Base-by-base conservation (phyloP, 2,888 invertebrate genomes). In the Sinopyrophorus schimmeli region DNA sequence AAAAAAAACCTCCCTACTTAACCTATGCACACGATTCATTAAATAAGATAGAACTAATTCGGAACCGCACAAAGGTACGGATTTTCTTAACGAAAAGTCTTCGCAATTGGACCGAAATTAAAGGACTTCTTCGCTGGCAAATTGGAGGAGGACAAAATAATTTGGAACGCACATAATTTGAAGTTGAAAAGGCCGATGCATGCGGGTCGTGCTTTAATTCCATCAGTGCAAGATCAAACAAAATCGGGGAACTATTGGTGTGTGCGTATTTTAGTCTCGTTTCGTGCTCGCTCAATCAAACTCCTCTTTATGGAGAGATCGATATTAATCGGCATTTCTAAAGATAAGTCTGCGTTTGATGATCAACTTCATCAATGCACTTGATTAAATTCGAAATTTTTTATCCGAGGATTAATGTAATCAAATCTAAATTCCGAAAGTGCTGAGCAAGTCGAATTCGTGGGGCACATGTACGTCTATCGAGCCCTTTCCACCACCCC, bases 251-350 rank as follows among this genome's bases (percentile, higher is more conserved):
- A 26, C 20, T 41, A 48, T 46, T 44, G 47, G 42, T 44, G 39
- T n/a, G n/a, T 11, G 27, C 43, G 41, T 35, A 47, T 24, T 23
- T 46, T 41, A 16, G 46, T 20, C 31, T 37, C 40, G 38, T 43
- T 38, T 42, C 44, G 43, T 40, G 47, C 49, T 54, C 61, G 59
- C 61, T 63, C 61, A 64, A 65, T 65, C 64, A 62, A 58, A 51
- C 49, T 55, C 46, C 46, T 54, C 53, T 54, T 60, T 53, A 60
- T 37, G 28, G 54, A 53, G 57, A 58, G n/a, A 61, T 54, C 58
- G 57, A 60, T 62, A 61, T 60, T 63, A 63, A 64, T 63, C 63
- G 61, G 59, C 53, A 60, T 60, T 62, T 60, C 61, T 56, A 60
- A 58, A 62, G 62, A 61, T 62, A 62, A 64, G 60, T 60, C 61